Base-by-base conservation (phyloP, 2,113 vertebrate species). In the Eolophus roseicapilla region DNA sequence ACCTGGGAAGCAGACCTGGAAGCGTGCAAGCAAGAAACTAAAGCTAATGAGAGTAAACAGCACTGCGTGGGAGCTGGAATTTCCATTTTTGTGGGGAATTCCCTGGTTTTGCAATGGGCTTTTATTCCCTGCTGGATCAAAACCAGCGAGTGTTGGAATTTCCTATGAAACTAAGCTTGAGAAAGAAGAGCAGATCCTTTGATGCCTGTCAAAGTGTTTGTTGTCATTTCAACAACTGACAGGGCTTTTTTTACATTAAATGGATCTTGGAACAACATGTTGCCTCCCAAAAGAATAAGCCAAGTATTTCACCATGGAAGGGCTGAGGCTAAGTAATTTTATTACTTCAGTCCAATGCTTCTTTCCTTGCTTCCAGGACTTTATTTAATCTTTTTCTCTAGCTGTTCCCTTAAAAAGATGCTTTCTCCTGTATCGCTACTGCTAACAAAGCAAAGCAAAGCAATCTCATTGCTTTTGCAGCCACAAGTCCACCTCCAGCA, bases 141-240 rank as follows among this genome's bases (percentile, higher is more conserved):
- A 93, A 28, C 47, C 83, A 95, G 20, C 27, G 44, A 67, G 46
- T 47, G 93, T 86, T 91, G 62, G 73, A 92, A 88, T 84, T 92
- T 59, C 20, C 59, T 75, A 27, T 75, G 43, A 86, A 83, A 67
- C 28, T 53, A 33, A 77, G 50, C 60, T 74, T 63, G 65, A 49
- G 50, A 86, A 93, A 78, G 41, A 74, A 0, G 18, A 94, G 86
- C 39, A 78, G 73, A 81, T 93, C 46, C 60, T 95, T 92, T 88
- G 46, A 84, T 93, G 82, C 20, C 47, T 71, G 41, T 90, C 75
- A 82, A 62, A 89, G 49, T 2, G 2, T 80, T 83, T 93, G 55
- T 70, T 93, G 71, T 41, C 7, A 77, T 86, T 93, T 96, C 77
- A 92, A 60, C 60, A 86, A 75, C 83, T 70, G 50, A 28, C 50